Evolutionary conservation across 2,888 invertebrate genomes (phyloP).

Genomic region (Torymus aiolomorphi): DNA sequence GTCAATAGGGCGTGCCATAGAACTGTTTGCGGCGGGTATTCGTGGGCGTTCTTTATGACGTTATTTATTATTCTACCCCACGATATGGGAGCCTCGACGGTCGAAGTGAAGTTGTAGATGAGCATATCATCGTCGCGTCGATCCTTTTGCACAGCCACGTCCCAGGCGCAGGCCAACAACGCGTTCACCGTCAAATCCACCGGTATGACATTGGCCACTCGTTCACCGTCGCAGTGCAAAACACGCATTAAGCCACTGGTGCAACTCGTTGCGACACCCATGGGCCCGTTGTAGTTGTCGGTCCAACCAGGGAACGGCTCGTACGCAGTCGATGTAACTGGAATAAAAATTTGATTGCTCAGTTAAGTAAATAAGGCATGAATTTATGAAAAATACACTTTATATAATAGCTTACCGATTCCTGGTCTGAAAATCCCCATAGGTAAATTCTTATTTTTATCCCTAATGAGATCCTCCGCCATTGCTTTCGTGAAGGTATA

Average conservation of each 20-base stretch:
- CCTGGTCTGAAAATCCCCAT: constrained; percentile 88
- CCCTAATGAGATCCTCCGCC: constrained; percentile 81
- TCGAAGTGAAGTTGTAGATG: constrained; percentile 91
- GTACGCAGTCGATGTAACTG: constrained; percentile 79
- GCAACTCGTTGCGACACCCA: constrained; percentile 79
- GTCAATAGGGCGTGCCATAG: background rate
- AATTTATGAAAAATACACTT: no score
- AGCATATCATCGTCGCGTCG: constrained; percentile 74
- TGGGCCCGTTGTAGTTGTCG: constrained; percentile 87
- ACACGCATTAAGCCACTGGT: constrained; percentile 83
- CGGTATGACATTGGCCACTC: constrained; percentile 84
- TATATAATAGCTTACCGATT: constrained; percentile 78
- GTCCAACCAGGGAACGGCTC: constrained; percentile 84
- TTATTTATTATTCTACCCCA: constrained; percentile 83
- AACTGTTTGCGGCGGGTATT: constrained; percentile 71
- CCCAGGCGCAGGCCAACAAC: constrained; percentile 81
- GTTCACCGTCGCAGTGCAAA: constrained; percentile 78
- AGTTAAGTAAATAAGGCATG: no score
- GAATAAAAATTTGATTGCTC: background rate
- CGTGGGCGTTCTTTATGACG: constrained; percentile 77
- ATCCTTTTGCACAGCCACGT: constrained; percentile 72
- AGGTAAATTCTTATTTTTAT: constrained; percentile 80
- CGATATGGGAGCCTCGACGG: constrained; percentile 84
- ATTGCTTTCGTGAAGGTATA: no score
- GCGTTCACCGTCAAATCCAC: constrained; percentile 85